phyloP scores from a whole-genome alignment of 2,113 vertebrate genomes.

The Poicephalus gulielmi region DNA sequence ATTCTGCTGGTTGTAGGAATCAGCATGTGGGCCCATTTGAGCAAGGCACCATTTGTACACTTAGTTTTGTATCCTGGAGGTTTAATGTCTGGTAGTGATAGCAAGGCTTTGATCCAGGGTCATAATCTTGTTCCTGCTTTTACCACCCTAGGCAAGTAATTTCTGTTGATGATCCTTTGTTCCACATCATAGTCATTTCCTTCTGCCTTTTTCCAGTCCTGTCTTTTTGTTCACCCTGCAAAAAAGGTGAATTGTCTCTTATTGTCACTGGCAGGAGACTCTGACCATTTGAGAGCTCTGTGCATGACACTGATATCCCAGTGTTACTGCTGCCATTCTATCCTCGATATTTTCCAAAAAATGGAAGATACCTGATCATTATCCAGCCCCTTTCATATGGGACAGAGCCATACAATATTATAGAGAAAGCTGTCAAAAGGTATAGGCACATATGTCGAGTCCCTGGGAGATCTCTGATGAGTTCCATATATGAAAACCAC shows the following conservation, averaged over 20 bases:
- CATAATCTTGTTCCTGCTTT: not conserved
- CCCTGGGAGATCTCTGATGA: not conserved
- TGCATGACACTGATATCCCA: not conserved
- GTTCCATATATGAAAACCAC: not conserved
- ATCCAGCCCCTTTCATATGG: not conserved
- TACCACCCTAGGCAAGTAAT: not conserved
- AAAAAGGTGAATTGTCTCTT: not conserved
- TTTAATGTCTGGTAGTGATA: not conserved
- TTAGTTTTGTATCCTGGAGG: not conserved
- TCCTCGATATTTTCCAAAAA: not conserved
- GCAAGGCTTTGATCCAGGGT: not conserved
- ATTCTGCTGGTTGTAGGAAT: not conserved
- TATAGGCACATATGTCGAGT: accelerated
- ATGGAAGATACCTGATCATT: not conserved
- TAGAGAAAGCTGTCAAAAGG: not conserved
- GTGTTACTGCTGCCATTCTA: not conserved
- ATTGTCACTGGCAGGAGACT: not conserved
- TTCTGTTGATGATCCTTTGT: not conserved
- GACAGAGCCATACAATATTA: not conserved
- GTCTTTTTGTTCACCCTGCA: not conserved
- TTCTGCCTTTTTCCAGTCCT: not conserved
- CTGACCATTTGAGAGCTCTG: not conserved
- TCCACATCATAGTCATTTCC: not conserved
- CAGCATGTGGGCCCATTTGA: accelerated
- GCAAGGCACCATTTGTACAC: not conserved